Percentiles rank a stretch among this genome's conserved stretches.
Conservation (phyloP, 2,888 invertebrate genomes). For the Corythucha ciliata region DNA sequence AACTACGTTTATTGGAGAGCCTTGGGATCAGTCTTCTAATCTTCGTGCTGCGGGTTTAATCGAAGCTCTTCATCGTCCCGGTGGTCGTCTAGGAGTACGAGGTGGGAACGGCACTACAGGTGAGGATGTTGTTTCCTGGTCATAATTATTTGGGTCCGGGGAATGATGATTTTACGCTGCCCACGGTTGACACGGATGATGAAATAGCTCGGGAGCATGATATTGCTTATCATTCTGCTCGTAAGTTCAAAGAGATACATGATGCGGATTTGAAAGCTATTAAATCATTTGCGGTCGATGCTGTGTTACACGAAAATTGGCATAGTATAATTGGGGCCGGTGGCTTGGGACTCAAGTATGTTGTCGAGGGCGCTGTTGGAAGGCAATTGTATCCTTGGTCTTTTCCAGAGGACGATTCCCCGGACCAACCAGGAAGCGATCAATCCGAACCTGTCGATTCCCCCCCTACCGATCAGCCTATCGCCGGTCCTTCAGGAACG, state of each 20-base stretch:
- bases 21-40: too few relatives aligned
- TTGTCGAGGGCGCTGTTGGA: neutral
- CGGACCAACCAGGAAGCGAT: too few relatives aligned
- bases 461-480: too few relatives aligned
- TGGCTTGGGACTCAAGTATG: constrained; percentile 14
- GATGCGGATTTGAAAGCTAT: constrained; percentile 14
- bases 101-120: too few relatives aligned
- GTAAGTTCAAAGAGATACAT: neutral
- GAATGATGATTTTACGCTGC: constrained; percentile 4
- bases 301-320: constrained; percentile 5
- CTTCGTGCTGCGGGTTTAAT: too few relatives aligned
- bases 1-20: too few relatives aligned
- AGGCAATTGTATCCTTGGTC: too few relatives aligned
- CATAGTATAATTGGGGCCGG: constrained; percentile 15
- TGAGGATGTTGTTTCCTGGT: constrained; percentile 35
- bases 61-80: too few relatives aligned
- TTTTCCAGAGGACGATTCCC: too few relatives aligned
- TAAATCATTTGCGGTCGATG: constrained; percentile 9
- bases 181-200: constrained; percentile 13
- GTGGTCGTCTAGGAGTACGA: too few relatives aligned
- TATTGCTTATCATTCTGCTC: constrained; percentile 12
- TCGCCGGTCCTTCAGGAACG: too few relatives aligned
- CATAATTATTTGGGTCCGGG: constrained; percentile 23
- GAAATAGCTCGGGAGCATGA: constrained; percentile 17
- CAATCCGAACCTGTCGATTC: too few relatives aligned